Percentiles rank a stretch among this genome's conserved stretches.
Conservation (phyloP, 2,888 invertebrate species). For the Ptychoptera albimana region DNA sequence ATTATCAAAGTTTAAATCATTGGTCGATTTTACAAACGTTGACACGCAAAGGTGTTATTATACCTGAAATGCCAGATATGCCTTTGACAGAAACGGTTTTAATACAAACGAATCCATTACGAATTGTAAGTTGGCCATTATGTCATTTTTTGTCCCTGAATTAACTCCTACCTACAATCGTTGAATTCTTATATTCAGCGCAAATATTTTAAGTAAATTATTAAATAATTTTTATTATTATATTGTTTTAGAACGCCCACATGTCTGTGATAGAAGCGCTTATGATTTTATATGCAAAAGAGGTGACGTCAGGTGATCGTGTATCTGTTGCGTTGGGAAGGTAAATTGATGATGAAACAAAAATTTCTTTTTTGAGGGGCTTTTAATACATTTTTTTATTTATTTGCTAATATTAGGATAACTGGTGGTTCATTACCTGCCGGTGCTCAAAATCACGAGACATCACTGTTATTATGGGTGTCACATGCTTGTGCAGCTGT, state of each 20-base stretch:
- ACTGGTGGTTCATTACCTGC: conserved; percentile 26
- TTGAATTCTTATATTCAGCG: background rate
- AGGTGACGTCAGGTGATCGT: conserved; percentile 77
- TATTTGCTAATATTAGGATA: conserved; percentile 25
- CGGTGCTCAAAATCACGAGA: conserved; percentile 50
- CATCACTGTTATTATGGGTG: conserved; percentile 76
- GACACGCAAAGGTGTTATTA: conserved; percentile 77
- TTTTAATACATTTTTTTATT: conserved; percentile 3
- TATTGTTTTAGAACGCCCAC: conserved; percentile 75
- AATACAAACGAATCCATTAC: conserved; percentile 87
- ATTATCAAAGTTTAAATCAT: conserved; percentile 90
- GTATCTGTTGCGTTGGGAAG: conserved; percentile 73
- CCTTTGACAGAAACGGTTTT: conserved; percentile 90
- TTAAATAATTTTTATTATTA: conserved; percentile 17
- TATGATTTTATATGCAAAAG: conserved; percentile 85
- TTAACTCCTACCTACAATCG: background rate
- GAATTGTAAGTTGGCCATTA: conserved; percentile 55
- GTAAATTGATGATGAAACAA: conserved; percentile 19
- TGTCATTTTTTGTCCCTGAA: background rate
- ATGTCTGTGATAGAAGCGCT: conserved; percentile 91
- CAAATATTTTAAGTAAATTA: no score
- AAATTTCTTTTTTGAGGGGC: conserved; percentile 16
- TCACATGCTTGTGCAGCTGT: conserved; percentile 73
- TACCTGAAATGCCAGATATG: conserved; percentile 66
- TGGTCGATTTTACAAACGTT: conserved; percentile 89